Conservation (phyloP, 92 coral and sea anemone species). For the Umimayanthus chanpuru region DNA sequence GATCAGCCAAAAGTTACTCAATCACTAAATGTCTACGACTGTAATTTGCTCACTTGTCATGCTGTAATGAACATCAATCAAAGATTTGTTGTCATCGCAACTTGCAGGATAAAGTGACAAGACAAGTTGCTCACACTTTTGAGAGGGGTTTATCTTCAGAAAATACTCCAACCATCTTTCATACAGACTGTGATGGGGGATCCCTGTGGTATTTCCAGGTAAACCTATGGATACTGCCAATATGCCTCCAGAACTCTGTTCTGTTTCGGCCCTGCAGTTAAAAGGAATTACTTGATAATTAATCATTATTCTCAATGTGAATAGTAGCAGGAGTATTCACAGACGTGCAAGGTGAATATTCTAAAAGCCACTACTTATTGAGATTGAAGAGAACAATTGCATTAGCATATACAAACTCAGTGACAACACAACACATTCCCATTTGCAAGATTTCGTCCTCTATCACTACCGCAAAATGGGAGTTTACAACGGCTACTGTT, state of each 20-base stretch:
- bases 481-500: too few relatives aligned
- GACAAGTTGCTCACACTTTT: constrained; percentile 48
- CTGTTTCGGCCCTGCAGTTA: constrained; percentile 13
- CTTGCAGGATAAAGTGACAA: constrained; percentile 57
- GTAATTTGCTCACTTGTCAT: constrained; percentile 42
- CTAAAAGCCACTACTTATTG: too few relatives aligned
- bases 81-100: constrained; percentile 33
- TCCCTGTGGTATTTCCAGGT: constrained; percentile 45
- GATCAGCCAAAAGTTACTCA: not conserved
- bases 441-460: too few relatives aligned
- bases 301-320: too few relatives aligned
- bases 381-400: too few relatives aligned
- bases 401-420: too few relatives aligned
- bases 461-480: too few relatives aligned
- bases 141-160: constrained; percentile 50
- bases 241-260: constrained; percentile 19
- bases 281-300: not conserved
- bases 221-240: constrained; percentile 58
- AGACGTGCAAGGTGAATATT: too few relatives aligned
- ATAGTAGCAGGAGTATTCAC: too few relatives aligned
- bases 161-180: constrained; percentile 81
- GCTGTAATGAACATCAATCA: constrained; percentile 58
- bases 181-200: constrained; percentile 69
- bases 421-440: too few relatives aligned
- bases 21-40: constrained; percentile 51